phyloP scores from a whole-genome alignment of 2,797 vertebrate genomes.

The Gorsachius magnificus region DNA sequence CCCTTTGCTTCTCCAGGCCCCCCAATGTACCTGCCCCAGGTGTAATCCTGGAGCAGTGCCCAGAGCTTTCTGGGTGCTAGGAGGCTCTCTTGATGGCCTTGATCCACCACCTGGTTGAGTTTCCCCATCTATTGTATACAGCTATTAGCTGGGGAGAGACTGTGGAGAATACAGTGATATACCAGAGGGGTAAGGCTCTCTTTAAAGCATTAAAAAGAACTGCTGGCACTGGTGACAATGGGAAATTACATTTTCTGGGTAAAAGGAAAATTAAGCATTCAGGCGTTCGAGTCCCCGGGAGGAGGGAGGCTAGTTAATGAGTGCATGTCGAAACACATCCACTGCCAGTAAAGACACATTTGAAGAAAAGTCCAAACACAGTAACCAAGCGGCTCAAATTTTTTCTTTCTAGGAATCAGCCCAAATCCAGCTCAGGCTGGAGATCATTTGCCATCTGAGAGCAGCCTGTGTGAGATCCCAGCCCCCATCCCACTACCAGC shows the following conservation, averaged over 20 bases:
- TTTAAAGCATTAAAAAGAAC: not conserved
- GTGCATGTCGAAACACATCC: not conserved
- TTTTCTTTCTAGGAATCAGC: not conserved
- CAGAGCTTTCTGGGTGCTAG: not conserved
- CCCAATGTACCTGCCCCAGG: not conserved
- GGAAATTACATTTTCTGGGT: conserved; percentile 6
- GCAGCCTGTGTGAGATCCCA: not conserved
- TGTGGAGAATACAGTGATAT: not conserved
- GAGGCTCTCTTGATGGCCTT: not conserved
- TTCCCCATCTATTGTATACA: not conserved
- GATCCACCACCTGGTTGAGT: not conserved
- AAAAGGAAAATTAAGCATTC: not conserved
- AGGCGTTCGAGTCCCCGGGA: accelerated
- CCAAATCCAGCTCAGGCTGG: not conserved
- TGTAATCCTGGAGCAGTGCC: not conserved
- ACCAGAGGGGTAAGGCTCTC: not conserved
- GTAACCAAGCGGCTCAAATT: not conserved
- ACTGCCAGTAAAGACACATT: not conserved
- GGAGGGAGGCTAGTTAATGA: not conserved
- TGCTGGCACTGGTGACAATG: not conserved
- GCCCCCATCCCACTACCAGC: not conserved
- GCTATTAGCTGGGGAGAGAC: not conserved
- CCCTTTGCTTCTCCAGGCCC: not conserved
- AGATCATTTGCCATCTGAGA: not conserved
- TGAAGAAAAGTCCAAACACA: not conserved